Percentiles rank a stretch among this genome's conserved stretches.
Evolutionary conservation across 2,888 invertebrate species (phyloP).

Genomic region (Troides oblongomaculatus): DNA sequence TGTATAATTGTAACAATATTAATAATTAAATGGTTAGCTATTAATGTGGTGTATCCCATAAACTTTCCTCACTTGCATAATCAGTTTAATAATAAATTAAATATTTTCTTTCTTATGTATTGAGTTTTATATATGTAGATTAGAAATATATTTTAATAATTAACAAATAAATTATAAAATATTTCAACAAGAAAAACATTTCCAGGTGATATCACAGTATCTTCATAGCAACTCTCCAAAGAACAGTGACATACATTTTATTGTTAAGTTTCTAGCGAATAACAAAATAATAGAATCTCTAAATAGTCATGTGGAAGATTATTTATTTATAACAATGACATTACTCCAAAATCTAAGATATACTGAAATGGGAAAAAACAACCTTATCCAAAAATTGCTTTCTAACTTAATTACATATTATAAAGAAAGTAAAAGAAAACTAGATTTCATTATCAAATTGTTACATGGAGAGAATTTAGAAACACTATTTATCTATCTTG

Average conservation of each 20-base stretch:
- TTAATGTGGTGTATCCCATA: too few relatives aligned
- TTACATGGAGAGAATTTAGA: slow-evolving; percentile 60
- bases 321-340: slow-evolving; percentile 51
- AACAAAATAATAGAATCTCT: slow-evolving; percentile 56
- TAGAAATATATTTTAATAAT: too few relatives aligned
- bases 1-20: too few relatives aligned
- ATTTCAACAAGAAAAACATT: background rate
- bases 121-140: too few relatives aligned
- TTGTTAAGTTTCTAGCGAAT: slow-evolving; percentile 60
- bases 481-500: slow-evolving; percentile 58
- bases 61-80: too few relatives aligned
- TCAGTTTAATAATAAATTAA: too few relatives aligned
- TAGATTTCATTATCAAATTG: slow-evolving; percentile 63
- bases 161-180: background rate
- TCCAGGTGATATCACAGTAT: slow-evolving; percentile 65
- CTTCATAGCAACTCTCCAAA: slow-evolving; percentile 53
- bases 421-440: slow-evolving; percentile 64
- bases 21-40: too few relatives aligned
- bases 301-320: slow-evolving; percentile 53
- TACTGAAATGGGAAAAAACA: slow-evolving; percentile 36
- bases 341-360: slow-evolving; percentile 53
- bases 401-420: slow-evolving; percentile 56
- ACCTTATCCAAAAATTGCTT: slow-evolving; percentile 48
- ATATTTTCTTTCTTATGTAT: too few relatives aligned
- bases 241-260: slow-evolving; percentile 46